phyloP scores from a whole-genome alignment of 2,113 vertebrate species.

The Notechis scutatus region DNA sequence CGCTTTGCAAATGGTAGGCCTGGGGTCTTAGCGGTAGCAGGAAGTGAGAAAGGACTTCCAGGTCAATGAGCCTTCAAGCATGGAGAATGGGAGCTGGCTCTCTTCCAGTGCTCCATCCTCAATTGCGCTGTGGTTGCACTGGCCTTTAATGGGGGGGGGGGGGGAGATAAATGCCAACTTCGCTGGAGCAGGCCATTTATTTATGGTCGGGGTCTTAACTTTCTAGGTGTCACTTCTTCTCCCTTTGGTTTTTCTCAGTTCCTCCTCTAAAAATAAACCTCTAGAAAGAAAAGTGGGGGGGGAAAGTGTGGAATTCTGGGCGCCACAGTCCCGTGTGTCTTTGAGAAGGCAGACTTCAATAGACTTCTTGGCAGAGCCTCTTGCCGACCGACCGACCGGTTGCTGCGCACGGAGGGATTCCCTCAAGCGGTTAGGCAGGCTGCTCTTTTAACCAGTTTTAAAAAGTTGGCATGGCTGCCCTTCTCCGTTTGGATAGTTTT shows the following conservation, averaged over 20 bases:
- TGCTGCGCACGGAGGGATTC: neutral
- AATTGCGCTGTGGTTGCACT: neutral
- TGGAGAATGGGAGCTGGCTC: neutral
- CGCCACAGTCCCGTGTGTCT: neutral
- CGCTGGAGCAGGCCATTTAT: neutral
- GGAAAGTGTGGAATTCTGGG: neutral
- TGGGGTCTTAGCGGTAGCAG: neutral
- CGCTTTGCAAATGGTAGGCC: neutral
- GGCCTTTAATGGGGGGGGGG: neutral
- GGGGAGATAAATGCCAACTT: neutral
- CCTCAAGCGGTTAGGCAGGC: constrained; percentile 28
- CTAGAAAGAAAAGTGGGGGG: neutral
- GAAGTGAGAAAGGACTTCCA: neutral
- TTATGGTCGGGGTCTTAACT: neutral
- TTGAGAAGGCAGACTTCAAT: neutral
- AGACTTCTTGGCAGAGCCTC: neutral
- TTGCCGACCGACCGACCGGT: rapidly evolving
- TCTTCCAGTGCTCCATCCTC: neutral
- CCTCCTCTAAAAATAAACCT: neutral
- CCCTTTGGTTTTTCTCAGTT: neutral
- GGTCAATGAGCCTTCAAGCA: neutral
- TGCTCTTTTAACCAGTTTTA: constrained; percentile 41
- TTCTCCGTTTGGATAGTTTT: constrained; percentile 9
- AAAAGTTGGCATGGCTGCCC: constrained; percentile 53
- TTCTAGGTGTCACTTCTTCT: neutral